phyloP scores from a whole-genome alignment of 1,140 invertebrate species.

The Mercenaria mercenaria region DNA sequence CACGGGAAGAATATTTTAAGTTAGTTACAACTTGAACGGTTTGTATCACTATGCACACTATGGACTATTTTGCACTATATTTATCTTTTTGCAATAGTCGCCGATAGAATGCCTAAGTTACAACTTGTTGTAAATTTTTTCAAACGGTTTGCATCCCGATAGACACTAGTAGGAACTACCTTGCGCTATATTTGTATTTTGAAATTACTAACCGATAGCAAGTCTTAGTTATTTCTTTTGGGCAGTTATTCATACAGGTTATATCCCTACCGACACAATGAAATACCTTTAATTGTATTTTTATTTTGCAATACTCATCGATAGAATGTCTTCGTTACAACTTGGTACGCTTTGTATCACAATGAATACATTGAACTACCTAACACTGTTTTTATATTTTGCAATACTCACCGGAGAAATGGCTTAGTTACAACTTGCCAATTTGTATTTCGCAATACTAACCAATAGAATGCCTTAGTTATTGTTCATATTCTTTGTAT shows the following conservation, averaged over 20 bases:
- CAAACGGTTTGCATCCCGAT: background rate
- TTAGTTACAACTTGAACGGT: background rate
- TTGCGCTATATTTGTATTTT: too few relatives aligned
- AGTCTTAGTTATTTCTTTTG: background rate
- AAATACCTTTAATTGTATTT: background rate
- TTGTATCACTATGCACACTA: background rate
- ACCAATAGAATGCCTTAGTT: background rate
- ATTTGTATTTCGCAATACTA: too few relatives aligned
- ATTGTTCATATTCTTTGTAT: too few relatives aligned
- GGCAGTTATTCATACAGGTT: background rate
- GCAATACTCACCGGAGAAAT: too few relatives aligned
- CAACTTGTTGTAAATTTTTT: too few relatives aligned
- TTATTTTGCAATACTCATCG: background rate
- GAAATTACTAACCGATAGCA: background rate
- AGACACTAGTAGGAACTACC: background rate
- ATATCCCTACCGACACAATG: background rate
- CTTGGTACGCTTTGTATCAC: background rate
- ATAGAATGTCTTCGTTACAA: background rate
- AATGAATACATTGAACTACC: background rate
- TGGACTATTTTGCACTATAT: background rate
- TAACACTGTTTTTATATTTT: too few relatives aligned
- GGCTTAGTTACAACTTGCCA: too few relatives aligned
- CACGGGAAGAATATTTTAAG: slow-evolving; percentile 18
- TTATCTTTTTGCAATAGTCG: too few relatives aligned
- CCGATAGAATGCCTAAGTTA: too few relatives aligned